Conservation (phyloP, 2,797 vertebrate species). For the Sciaenops ocellatus region DNA sequence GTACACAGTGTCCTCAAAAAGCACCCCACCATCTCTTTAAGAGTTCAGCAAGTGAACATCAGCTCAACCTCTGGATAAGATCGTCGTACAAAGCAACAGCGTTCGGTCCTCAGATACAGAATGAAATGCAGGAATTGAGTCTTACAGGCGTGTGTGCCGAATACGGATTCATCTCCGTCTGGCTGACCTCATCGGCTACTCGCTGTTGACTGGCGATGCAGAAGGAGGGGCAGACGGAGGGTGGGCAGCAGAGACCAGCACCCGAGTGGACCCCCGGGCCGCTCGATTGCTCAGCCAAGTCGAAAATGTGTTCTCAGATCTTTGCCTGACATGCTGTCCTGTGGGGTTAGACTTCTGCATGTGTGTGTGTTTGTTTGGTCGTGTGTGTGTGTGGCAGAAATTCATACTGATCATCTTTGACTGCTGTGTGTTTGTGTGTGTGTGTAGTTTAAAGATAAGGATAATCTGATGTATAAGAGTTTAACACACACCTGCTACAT, state of each 20-base stretch:
- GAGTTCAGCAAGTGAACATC: conserved; percentile 29
- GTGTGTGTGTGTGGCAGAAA: conserved; percentile 60
- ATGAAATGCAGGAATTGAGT: conserved; percentile 70
- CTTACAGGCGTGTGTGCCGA: conserved; percentile 64
- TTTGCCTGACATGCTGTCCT: conserved; percentile 83
- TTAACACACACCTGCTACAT: conserved; percentile 26
- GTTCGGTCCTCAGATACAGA: conserved; percentile 41
- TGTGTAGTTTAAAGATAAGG: conserved; percentile 46
- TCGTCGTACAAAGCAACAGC: conserved; percentile 4
- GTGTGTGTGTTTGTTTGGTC: conserved; percentile 39
- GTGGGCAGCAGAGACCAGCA: conserved; percentile 81
- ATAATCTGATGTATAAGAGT: conserved; percentile 45
- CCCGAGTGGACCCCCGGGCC: conserved; percentile 75
- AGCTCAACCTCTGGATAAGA: conserved; percentile 28
- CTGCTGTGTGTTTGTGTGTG: conserved; percentile 46
- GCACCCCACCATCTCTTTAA: conserved; percentile 14
- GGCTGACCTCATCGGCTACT: conserved; percentile 69
- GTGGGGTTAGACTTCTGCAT: conserved; percentile 61
- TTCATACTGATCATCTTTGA: conserved; percentile 75
- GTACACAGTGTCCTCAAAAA: conserved; percentile 21
- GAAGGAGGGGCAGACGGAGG: conserved; percentile 72
- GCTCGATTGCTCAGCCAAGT: conserved; percentile 87
- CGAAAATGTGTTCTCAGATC: conserved; percentile 88
- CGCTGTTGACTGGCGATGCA: conserved; percentile 65
- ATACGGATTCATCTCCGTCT: conserved; percentile 78